Evolutionary conservation across 1,140 invertebrate species (phyloP), one percentile per base, ranked within the genome.

Genomic region (Tetragnatha versicolor): DNA sequence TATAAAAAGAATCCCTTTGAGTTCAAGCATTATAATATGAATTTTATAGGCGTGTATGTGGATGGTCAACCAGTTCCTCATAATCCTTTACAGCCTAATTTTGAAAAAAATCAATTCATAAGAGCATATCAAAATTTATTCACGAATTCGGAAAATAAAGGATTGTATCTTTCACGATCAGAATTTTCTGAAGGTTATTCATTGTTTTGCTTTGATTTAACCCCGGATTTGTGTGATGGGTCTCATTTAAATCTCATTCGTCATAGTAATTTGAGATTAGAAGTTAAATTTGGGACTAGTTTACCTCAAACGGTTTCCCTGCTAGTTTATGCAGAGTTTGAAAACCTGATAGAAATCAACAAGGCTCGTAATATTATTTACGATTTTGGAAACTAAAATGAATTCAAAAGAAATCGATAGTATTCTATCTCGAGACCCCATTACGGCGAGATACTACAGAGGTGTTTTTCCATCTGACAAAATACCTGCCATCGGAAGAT

Each of bases 41-140:
- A 73, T 60, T 65, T 60, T 72, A 7, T 79, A 0, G 58, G 22
- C 1, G 22, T 72, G 0, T 51, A 72, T 49, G 45, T 79, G 3
- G 51, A 79, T 60, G 80, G 76, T 22, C 39, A 45, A 31, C 31
- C 27, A 31, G 22, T 72, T 14, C 75, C 76, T 5, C 25, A 33
- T 33, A 79, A 76, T n/a, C 66, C 66, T 12, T 42, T 70, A 20
- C 20, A 51, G n/a, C 45, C 42, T 2, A 25, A 76, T n/a, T 76
- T 63, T 37, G 3, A 6, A 1, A 33, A 76, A 31, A 63, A 49
- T 9, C 22, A 22, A 17, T 63, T 42, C 25, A 60, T 73, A 6
- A 37, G 9, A 37, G 51, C 14, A 2, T 72, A 58, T 58, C 35
- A 58, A 10, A 37, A 4, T 45, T 35, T 72, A 7, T 72, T 72